phyloP scores from a whole-genome alignment of 2,797 vertebrate genomes.

The Betta splendens region DNA sequence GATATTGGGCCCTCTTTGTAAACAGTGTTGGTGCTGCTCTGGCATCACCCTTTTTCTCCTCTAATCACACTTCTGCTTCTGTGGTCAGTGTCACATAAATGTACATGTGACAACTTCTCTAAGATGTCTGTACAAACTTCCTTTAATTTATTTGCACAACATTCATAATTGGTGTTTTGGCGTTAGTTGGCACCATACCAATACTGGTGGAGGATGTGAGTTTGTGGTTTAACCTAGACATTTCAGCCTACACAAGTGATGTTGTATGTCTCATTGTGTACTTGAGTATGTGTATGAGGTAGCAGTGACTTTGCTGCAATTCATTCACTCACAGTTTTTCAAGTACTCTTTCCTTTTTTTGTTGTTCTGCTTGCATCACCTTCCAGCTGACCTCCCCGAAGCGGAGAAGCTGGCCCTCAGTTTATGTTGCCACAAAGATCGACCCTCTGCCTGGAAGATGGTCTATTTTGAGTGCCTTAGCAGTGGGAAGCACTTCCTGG shows the following conservation, averaged over 20 bases:
- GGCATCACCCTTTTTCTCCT: slow-evolving; percentile 14
- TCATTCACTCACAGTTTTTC: too few relatives aligned
- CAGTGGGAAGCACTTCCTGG: slow-evolving; percentile 94
- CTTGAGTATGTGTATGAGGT: too few relatives aligned
- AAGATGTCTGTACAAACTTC: background rate
- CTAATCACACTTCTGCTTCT: slow-evolving; percentile 65
- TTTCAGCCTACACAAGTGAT: too few relatives aligned
- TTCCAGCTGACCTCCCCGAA: slow-evolving; percentile 83
- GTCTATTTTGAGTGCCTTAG: slow-evolving; percentile 93
- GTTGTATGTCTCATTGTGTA: too few relatives aligned
- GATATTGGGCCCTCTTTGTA: background rate
- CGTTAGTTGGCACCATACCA: too few relatives aligned
- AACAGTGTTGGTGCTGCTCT: background rate
- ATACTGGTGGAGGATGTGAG: background rate
- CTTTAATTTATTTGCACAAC: background rate
- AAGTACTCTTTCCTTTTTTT: too few relatives aligned
- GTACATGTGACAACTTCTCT: slow-evolving; percentile 6
- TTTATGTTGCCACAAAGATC: slow-evolving; percentile 85
- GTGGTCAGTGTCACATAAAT: slow-evolving; percentile 18
- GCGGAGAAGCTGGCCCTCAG: slow-evolving; percentile 84
- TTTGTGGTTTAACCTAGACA: background rate
- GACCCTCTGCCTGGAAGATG: slow-evolving; percentile 86
- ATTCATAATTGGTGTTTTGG: background rate
- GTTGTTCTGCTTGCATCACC: background rate
- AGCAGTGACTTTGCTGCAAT: too few relatives aligned